Evolutionary conservation across 2,888 invertebrate genomes (phyloP).

Genomic region (Troides oblongomaculatus): DNA sequence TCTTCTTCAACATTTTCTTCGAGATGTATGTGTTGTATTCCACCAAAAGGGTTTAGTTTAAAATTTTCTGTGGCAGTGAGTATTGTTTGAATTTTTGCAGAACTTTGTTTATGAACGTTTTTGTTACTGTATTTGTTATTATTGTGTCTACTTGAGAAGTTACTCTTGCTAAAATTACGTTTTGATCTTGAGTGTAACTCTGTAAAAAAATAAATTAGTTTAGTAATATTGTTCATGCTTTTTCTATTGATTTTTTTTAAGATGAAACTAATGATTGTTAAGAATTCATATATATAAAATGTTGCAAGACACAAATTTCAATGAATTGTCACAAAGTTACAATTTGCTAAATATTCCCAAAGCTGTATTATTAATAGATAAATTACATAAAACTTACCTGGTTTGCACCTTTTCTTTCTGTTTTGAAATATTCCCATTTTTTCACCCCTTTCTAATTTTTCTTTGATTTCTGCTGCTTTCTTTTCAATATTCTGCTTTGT

Average conservation of each 20-base stretch:
- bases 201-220: slow-evolving; percentile 11
- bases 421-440: slow-evolving; percentile 75
- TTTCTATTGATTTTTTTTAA: background rate
- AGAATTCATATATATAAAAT: too few species aligned
- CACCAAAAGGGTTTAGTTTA: slow-evolving; percentile 71
- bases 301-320: too few species aligned
- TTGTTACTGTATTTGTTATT: slow-evolving; percentile 11
- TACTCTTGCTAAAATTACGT: slow-evolving; percentile 10
- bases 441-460: slow-evolving; percentile 87
- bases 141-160: slow-evolving; percentile 2
- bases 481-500: slow-evolving; percentile 84
- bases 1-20: slow-evolving; percentile 43
- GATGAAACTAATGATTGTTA: too few species aligned
- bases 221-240: background rate
- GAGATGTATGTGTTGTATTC: slow-evolving; percentile 60
- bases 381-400: slow-evolving; percentile 8
- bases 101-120: slow-evolving; percentile 7
- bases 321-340: too few species aligned
- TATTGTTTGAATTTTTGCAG: slow-evolving; percentile 26
- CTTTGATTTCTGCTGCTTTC: slow-evolving; percentile 81
- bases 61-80: background rate
- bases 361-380: too few species aligned
- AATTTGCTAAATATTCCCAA: too few species aligned
- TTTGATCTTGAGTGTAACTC: slow-evolving; percentile 10
- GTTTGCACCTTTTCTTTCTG: slow-evolving; percentile 13